Evolutionary conservation across 2,797 vertebrate species (phyloP).

Genomic region (Enteromius afrohamiltoni): DNA sequence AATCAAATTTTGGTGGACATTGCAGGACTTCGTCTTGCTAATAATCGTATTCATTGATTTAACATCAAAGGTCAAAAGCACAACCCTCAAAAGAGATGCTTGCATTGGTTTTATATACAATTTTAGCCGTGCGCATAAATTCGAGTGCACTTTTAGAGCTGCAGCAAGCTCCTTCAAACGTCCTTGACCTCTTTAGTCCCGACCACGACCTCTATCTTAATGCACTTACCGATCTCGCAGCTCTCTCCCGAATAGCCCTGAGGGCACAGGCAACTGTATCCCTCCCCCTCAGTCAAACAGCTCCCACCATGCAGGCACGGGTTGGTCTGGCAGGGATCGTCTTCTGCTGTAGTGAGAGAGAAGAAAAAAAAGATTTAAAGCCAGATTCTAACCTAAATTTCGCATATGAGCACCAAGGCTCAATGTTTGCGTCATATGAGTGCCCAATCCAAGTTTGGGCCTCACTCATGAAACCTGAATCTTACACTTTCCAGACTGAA

Average conservation of each 20-base stretch:
- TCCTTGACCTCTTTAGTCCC: slow-evolving; percentile 61
- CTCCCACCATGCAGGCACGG: slow-evolving; percentile 93
- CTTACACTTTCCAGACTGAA: slow-evolving; percentile 6
- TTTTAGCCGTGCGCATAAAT: slow-evolving; percentile 25
- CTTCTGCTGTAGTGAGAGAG: slow-evolving; percentile 71
- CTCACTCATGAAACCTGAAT: not conserved
- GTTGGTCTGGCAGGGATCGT: slow-evolving; percentile 87
- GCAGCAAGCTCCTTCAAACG: slow-evolving; percentile 38
- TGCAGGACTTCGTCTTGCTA: not conserved
- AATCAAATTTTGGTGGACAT: not conserved
- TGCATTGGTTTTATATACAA: not conserved
- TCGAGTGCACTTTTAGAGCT: not conserved
- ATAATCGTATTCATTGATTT: slow-evolving; percentile 26
- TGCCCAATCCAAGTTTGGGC: not conserved
- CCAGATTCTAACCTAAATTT: not conserved
- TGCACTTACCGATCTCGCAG: slow-evolving; percentile 93
- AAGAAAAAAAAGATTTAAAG: slow-evolving; percentile 6
- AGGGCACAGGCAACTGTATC: slow-evolving; percentile 90
- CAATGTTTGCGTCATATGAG: not conserved
- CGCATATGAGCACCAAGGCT: not conserved
- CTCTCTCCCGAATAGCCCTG: slow-evolving; percentile 93
- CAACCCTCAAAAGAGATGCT: not conserved
- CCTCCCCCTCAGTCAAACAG: slow-evolving; percentile 83
- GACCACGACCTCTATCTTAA: slow-evolving; percentile 36
- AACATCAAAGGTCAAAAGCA: not conserved